Conservation (phyloP, 2,888 invertebrate species). For the Acanthosoma haemorrhoidale region DNA sequence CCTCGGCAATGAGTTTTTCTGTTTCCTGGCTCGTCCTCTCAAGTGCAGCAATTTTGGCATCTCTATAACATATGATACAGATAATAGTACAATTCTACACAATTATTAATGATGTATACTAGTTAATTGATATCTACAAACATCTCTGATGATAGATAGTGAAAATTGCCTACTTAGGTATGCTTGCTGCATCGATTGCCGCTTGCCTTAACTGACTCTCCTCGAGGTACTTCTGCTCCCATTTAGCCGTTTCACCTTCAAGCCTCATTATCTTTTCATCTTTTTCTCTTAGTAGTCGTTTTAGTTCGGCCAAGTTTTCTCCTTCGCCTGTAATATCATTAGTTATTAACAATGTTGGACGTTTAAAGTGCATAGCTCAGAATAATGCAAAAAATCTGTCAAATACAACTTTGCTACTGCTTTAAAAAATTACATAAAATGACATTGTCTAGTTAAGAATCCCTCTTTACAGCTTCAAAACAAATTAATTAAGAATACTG, state of each 20-base stretch:
- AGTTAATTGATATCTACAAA: no score
- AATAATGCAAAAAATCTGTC: no score
- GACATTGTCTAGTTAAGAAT: no score
- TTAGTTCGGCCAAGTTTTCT: conserved; percentile 51
- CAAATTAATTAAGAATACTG: no score
- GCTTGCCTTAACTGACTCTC: conserved; percentile 74
- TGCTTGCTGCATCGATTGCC: conserved; percentile 73
- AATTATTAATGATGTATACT: no score
- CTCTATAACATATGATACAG: conserved; percentile 49
- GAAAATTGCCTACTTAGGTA: conserved; percentile 56
- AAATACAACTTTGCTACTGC: no score
- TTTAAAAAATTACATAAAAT: no score
- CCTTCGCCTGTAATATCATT: conserved; percentile 38
- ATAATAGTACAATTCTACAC: not conserved
- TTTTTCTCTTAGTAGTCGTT: conserved; percentile 60
- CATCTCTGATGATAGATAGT: not conserved
- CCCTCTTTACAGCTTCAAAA: no score
- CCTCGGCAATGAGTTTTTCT: conserved; percentile 78
- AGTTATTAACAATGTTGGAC: no score
- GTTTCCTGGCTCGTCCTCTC: conserved; percentile 78
- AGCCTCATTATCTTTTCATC: conserved; percentile 66
- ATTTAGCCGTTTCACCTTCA: conserved; percentile 75
- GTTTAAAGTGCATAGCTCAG: no score
- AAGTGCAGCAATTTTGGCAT: conserved; percentile 77
- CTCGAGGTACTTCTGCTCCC: conserved; percentile 80